Percentiles rank a stretch among this genome's conserved stretches.
phyloP scores from a whole-genome alignment of 2,113 vertebrate genomes.

The Eulacestoma nigropectus region DNA sequence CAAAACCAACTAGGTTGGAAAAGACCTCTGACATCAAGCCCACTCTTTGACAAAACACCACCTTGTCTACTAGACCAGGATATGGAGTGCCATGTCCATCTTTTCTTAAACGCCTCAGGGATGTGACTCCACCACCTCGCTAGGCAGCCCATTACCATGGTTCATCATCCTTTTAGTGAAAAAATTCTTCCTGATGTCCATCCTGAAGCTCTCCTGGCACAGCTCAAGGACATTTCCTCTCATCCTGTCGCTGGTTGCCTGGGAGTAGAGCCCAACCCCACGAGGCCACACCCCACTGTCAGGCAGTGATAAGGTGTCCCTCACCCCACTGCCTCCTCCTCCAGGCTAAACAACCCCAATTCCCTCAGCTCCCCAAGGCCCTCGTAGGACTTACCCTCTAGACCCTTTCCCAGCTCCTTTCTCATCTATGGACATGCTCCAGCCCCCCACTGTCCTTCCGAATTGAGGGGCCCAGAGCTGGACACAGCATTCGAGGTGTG shows the following conservation, averaged over 20 bases:
- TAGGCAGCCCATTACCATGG: too few relatives aligned
- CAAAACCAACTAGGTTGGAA: neutral
- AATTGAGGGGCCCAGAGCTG: neutral
- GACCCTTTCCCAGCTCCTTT: neutral
- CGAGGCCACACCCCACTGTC: neutral
- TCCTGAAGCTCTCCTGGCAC: neutral
- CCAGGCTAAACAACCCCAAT: neutral
- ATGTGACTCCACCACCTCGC: neutral
- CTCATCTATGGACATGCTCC: neutral
- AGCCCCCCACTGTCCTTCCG: neutral
- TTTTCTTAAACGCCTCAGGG: neutral
- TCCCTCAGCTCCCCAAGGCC: neutral
- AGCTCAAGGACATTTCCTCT: neutral
- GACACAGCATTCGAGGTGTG: neutral
- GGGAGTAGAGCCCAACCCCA: neutral
- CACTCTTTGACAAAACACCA: neutral
- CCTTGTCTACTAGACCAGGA: neutral
- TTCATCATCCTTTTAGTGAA: neutral
- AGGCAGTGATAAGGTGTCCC: neutral
- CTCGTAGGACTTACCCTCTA: neutral
- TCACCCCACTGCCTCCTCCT: neutral
- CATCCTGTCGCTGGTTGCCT: fast-evolving
- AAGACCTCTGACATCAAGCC: neutral
- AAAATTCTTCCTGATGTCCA: neutral
- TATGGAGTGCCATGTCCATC: neutral